Evolutionary conservation across 2,113 vertebrate genomes (phyloP).

Genomic region (Aramus guarauna): DNA sequence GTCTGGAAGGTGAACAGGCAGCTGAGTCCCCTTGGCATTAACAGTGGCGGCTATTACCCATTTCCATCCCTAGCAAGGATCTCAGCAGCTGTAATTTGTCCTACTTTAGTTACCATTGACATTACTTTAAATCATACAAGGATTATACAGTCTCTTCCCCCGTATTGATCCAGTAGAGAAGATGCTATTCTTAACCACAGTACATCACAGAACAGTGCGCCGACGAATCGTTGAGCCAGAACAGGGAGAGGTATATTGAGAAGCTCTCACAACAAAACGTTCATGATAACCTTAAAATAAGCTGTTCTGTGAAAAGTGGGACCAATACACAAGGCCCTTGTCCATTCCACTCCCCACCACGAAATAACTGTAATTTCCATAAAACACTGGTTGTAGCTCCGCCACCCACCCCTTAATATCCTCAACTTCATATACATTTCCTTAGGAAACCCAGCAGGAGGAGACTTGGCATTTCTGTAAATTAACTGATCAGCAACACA

Average conservation of each 20-base stretch:
- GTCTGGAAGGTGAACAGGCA: not conserved
- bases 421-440: not conserved
- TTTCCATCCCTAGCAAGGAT: not conserved
- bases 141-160: not conserved
- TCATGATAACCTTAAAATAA: not conserved
- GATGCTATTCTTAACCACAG: conserved; percentile 1
- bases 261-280: not conserved
- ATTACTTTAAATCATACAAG: not conserved
- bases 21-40: not conserved
- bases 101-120: not conserved
- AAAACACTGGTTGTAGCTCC: not conserved
- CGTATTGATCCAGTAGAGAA: not conserved
- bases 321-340: not conserved
- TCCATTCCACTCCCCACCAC: not conserved
- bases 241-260: not conserved
- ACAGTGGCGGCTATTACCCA: not conserved
- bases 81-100: not conserved
- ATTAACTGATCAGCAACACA: not conserved
- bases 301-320: not conserved
- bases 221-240: not conserved
- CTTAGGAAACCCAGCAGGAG: not conserved
- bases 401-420: not conserved
- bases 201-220: not conserved
- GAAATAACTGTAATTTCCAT: not conserved
- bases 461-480: not conserved